A percentile compares a stretch with the other conserved stretches of the same genome.
phyloP scores from a whole-genome alignment of 2,888 invertebrate species.

The Frankliniella intonsa region DNA sequence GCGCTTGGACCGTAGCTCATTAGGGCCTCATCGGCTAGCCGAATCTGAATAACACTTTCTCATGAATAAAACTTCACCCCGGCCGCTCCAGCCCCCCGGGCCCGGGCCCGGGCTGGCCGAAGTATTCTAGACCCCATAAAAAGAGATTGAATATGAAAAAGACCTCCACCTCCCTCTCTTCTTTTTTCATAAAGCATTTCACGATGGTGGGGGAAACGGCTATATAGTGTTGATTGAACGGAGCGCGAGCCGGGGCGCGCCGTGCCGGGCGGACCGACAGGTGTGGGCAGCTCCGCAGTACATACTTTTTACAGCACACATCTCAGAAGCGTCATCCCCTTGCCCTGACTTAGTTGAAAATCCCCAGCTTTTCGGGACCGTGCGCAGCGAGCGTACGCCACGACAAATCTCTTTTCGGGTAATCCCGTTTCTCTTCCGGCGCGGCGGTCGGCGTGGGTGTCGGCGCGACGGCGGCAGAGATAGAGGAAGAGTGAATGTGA shows the following conservation, averaged over 20 bases:
- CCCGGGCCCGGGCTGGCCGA: not conserved
- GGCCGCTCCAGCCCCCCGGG: not conserved
- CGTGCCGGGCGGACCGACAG: no score
- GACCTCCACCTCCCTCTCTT: not conserved
- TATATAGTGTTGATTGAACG: not conserved
- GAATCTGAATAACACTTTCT: conserved; percentile 27
- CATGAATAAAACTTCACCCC: conserved; percentile 16
- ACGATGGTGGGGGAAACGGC: not conserved
- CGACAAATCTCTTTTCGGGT: no score
- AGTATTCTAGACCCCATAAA: not conserved
- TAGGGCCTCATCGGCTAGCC: conserved; percentile 10
- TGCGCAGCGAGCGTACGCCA: no score
- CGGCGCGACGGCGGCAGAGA: not conserved
- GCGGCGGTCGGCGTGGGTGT: not conserved
- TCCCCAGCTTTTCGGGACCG: no score
- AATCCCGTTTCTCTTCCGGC: not conserved
- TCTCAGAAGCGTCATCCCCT: no score
- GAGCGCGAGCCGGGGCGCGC: no score
- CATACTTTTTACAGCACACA: no score
- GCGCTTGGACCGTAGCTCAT: conserved; percentile 2
- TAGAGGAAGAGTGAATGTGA: not conserved
- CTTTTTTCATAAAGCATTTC: conserved; percentile 20
- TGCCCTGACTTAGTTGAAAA: no score
- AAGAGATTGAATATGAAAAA: not conserved
- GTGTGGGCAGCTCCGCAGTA: no score